phyloP scores from a whole-genome alignment of 2,797 vertebrate genomes.

The Helarctos malayanus region DNA sequence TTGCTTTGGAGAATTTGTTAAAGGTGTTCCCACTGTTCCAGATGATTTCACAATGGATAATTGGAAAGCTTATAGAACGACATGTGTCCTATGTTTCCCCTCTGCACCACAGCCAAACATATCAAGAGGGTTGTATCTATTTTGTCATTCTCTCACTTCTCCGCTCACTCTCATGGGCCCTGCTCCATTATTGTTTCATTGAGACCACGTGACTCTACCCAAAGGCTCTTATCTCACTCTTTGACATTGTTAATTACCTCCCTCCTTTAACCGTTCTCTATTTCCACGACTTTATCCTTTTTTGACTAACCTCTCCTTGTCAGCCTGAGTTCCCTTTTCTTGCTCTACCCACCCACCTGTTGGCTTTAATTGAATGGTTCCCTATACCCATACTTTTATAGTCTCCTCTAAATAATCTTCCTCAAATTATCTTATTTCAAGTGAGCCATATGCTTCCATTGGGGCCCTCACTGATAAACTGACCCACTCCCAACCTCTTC shows the following conservation, averaged over 20 bases:
- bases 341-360: neutral
- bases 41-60: neutral
- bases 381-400: neutral
- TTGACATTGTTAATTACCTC: neutral
- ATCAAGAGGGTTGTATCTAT: neutral
- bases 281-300: neutral
- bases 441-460: neutral
- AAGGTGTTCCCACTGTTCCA: neutral
- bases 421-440: neutral
- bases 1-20: neutral
- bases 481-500: neutral
- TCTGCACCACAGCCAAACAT: neutral
- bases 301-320: neutral
- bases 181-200: neutral
- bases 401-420: neutral
- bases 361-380: neutral
- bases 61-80: neutral
- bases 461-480: neutral
- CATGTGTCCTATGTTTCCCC: neutral
- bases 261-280: neutral
- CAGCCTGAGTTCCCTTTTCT: neutral
- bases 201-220: neutral
- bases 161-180: neutral
- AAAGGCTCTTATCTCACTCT: neutral
- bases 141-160: neutral